phyloP scores from a whole-genome alignment of 2,797 vertebrate species.

The Neomorphus geoffroyi region DNA sequence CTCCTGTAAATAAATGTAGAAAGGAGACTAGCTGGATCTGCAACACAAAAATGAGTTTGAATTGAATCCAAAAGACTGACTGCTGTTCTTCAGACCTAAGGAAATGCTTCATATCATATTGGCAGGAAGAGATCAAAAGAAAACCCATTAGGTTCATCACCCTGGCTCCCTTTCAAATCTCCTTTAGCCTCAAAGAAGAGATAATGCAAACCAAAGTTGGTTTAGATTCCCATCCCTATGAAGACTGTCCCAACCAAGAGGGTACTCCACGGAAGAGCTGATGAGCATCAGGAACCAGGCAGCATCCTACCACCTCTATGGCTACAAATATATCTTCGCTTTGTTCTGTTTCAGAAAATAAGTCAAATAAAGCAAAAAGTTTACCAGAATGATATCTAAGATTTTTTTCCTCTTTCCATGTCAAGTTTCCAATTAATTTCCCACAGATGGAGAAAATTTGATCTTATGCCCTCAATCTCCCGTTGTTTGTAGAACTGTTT shows the following conservation, averaged over 20 bases:
- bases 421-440: background rate
- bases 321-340: background rate
- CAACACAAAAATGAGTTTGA: background rate
- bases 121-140: background rate
- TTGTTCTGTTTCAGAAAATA: background rate
- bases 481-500: background rate
- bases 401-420: background rate
- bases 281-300: background rate
- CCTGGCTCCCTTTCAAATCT: background rate
- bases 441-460: background rate
- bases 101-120: background rate
- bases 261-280: background rate
- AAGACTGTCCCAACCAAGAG: background rate
- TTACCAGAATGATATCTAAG: background rate
- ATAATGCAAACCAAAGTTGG: background rate
- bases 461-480: background rate
- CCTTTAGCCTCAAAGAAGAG: background rate
- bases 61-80: background rate
- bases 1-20: background rate
- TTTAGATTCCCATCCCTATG: background rate
- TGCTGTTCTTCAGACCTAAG: background rate
- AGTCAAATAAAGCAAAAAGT: background rate
- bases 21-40: background rate
- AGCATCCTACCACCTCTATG: background rate
- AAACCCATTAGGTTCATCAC: background rate